Conservation (phyloP, 2,888 invertebrate species). For the Leucophenga maculata region DNA sequence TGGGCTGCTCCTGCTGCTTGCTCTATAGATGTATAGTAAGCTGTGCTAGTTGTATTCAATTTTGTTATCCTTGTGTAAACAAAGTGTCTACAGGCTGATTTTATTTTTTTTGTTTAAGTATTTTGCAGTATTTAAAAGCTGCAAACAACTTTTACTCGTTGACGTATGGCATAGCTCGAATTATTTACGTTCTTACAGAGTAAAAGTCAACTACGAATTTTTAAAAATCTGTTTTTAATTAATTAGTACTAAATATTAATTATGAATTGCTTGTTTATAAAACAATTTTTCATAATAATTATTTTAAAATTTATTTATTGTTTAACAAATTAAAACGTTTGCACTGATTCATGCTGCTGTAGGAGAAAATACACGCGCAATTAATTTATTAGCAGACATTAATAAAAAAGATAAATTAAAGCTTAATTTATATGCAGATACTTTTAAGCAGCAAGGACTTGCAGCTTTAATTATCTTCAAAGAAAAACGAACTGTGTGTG, state of each 20-base stretch:
- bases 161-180: too few species aligned
- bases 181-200: too few species aligned
- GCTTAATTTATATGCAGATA: background rate
- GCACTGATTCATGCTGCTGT: too few species aligned
- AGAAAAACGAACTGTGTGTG: background rate
- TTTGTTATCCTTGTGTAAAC: background rate
- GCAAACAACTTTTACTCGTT: too few species aligned
- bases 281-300: too few species aligned
- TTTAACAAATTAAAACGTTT: too few species aligned
- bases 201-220: too few species aligned
- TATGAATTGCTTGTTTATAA: too few species aligned
- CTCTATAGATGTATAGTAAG: background rate
- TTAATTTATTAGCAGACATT: slow-evolving; percentile 8
- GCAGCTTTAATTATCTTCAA: background rate
- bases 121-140: background rate
- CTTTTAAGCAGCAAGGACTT: background rate
- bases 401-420: slow-evolving; percentile 5
- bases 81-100: background rate
- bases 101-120: background rate
- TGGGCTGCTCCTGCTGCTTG: background rate
- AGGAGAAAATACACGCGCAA: background rate
- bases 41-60: too few species aligned
- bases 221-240: too few species aligned
- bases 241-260: too few species aligned
- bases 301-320: too few species aligned